Evolutionary conservation across 2,113 vertebrate genomes (phyloP), one percentile per base, ranked within the genome.

Genomic region (Thermophis baileyi): DNA sequence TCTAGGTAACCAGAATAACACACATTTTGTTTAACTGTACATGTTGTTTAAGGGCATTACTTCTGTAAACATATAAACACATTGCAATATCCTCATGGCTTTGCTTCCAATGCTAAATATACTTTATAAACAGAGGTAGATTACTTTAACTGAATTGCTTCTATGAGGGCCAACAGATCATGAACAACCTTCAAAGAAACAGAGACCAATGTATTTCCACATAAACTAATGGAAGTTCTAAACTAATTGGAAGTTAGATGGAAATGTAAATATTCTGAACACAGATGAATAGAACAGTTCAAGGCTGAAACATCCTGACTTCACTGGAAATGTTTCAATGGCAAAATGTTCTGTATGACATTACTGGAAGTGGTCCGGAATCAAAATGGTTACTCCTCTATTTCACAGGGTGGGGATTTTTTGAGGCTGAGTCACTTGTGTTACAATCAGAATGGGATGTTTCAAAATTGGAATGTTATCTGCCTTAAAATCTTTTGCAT

Each of bases 1-100:
- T 99, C 99, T 99, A 96, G 94, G 4, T 44, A 93, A 85, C 16
- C 50, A 92, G 51, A 97, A 97, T 6, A 97, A 97, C 4, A 94
- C 49, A 40, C 69, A 93, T 96, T 93, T n/a, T 74, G 47, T 88
- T 89, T 74, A 30, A 85, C 14, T 4, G 94, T 47, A 40, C 85
- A 93, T 96, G 92, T 30, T 74, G 54, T 87, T 89, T 92, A 0
- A 92, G 24, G 24, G 10, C 24, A 89, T 25, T 46, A 3, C 6
- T 91, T 0, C 1, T n/a, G 60, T 40, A 44, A 27, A 30, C 54
- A 44, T 10, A 49, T 8, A 91, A 60, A 50, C 69, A 40, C 92
- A 74, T 46, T 30, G 85, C 63, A 86, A 85, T 87, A 35, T 44
- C n/a, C 87, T 55, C 88, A 51, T 88, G 0, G 0, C 57, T n/a